These are phyloP conservation scores for Dermochelys coriacea DNA, from an alignment of 2,797 vertebrate species.

Conservation along the genomic window DNA sequence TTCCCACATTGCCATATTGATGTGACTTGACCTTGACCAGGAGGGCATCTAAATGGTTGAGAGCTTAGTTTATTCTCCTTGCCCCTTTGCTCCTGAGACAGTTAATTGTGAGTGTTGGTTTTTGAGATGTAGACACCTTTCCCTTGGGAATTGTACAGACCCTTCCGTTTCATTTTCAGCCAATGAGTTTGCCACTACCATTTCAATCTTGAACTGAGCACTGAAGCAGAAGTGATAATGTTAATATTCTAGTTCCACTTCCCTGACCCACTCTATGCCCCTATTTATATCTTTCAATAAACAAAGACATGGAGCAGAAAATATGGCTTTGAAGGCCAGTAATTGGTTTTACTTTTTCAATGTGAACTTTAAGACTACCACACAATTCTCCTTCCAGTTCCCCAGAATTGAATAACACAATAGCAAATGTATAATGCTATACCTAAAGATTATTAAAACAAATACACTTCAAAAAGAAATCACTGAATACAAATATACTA, in stretches of 20 bases:
- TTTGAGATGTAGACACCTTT: neutral
- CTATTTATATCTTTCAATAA: conserved; percentile 29
- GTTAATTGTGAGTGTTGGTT: neutral
- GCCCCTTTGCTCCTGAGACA: conserved; percentile 6
- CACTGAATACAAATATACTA: neutral
- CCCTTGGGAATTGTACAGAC: neutral
- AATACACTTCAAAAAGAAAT: neutral
- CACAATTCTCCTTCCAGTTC: neutral
- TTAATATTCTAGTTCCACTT: conserved; percentile 11
- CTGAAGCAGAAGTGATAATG: conserved; percentile 10
- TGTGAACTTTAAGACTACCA: neutral
- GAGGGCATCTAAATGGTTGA: neutral
- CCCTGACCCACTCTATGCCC: neutral
- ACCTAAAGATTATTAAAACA: neutral
- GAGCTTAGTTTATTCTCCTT: conserved; percentile 37
- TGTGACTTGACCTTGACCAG: neutral
- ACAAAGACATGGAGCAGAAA: conserved; percentile 22
- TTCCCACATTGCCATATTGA: neutral
- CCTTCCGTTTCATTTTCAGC: neutral
- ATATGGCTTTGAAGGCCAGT: neutral
- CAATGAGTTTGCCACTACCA: neutral
- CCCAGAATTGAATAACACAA: neutral
- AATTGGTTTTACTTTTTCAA: neutral
- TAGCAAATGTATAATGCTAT: neutral
- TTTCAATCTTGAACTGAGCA: conserved; percentile 23